phyloP scores from a whole-genome alignment of 2,888 invertebrate species.

The Autographa pulchrina region DNA sequence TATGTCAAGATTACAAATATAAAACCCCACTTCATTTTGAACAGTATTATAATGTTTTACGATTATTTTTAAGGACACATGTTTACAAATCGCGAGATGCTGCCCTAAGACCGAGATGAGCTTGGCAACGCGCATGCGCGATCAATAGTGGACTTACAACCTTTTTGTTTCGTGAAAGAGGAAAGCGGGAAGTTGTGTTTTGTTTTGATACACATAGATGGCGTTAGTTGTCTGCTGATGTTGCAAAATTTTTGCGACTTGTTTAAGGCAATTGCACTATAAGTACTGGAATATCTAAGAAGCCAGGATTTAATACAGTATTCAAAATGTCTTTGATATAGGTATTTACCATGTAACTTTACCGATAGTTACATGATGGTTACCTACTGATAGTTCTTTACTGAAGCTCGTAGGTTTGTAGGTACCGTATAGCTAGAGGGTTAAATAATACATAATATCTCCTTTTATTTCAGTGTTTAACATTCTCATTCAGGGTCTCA shows the following conservation, averaged over 20 bases:
- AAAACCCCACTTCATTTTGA: slow-evolving; percentile 73
- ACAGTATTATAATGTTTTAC: slow-evolving; percentile 51
- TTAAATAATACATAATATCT: too few relatives aligned
- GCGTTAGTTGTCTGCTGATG: slow-evolving; percentile 25
- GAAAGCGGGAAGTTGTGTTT: slow-evolving; percentile 44
- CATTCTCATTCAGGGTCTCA: too few relatives aligned
- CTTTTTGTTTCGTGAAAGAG: slow-evolving; percentile 15
- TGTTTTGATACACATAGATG: slow-evolving; percentile 48
- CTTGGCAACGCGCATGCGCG: slow-evolving; percentile 76
- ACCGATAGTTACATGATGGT: too few relatives aligned
- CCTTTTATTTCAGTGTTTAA: too few relatives aligned
- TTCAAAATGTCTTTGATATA: too few relatives aligned
- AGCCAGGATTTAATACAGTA: too few relatives aligned
- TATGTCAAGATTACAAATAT: slow-evolving; percentile 71
- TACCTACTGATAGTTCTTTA: too few relatives aligned
- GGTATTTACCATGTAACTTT: too few relatives aligned
- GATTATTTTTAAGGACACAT: slow-evolving; percentile 62
- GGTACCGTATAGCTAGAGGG: too few relatives aligned
- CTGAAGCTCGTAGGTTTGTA: too few relatives aligned
- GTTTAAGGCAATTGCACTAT: neutral
- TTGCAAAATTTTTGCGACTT: neutral
- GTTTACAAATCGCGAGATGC: slow-evolving; percentile 66
- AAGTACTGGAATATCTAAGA: too few relatives aligned
- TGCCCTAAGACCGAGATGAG: slow-evolving; percentile 56
- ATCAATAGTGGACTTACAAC: slow-evolving; percentile 75